Evolutionary conservation across 2,113 vertebrate genomes (phyloP).

Genomic region (Xenopus borealis): DNA sequence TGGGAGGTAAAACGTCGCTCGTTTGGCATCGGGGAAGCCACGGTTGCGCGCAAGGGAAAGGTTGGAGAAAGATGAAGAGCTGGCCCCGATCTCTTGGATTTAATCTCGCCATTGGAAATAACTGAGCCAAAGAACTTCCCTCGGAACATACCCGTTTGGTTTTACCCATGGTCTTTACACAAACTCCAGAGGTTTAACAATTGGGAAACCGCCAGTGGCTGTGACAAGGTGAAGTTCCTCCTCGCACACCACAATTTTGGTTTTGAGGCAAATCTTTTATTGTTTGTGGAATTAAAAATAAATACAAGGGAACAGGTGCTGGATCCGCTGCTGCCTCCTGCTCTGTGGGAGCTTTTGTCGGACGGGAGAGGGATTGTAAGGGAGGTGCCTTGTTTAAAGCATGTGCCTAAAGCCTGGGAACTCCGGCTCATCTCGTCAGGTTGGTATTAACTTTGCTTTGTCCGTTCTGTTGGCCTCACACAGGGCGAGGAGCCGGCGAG

Average conservation of each 20-base stretch:
- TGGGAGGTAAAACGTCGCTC: conserved; percentile 66
- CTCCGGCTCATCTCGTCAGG: neutral
- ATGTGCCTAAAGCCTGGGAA: neutral
- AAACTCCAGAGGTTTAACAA: neutral
- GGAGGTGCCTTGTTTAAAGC: neutral
- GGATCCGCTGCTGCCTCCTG: neutral
- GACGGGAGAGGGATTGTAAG: conserved; percentile 2
- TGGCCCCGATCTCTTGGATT: conserved; percentile 27
- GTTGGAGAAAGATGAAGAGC: conserved; percentile 43
- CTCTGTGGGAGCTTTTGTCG: neutral
- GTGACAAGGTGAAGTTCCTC: too few relatives aligned
- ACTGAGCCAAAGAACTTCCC: neutral
- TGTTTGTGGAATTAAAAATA: neutral
- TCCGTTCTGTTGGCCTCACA: too few relatives aligned
- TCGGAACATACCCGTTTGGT: too few relatives aligned
- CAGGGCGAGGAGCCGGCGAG: too few relatives aligned
- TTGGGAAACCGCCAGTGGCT: neutral
- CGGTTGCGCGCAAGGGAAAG: neutral
- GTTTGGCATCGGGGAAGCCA: neutral
- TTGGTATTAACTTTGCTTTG: neutral
- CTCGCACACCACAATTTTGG: neutral
- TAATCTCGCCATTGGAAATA: conserved; percentile 45
- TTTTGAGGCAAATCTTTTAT: neutral
- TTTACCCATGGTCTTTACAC: too few relatives aligned
- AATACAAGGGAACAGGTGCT: neutral